Conservation (phyloP, 2,113 vertebrate genomes). For the Paedocypris sp. region DNA sequence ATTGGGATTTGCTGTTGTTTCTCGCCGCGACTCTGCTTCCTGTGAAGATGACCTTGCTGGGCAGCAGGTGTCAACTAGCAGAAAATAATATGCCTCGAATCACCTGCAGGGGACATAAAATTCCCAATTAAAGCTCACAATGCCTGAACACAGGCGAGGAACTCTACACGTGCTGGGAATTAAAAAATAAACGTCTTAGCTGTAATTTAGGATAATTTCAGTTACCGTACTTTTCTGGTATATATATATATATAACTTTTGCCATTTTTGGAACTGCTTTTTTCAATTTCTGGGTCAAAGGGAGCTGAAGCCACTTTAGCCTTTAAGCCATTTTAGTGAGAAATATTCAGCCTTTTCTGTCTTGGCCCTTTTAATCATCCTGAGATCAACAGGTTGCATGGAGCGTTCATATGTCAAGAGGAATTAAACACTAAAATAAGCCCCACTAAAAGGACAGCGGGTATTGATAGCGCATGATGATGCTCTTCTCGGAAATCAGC, state of each 20-base stretch:
- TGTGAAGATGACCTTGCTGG: conserved; percentile 51
- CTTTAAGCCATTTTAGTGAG: no score
- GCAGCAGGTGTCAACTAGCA: conserved; percentile 50
- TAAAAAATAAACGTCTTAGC: not conserved
- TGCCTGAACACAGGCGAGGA: conserved; percentile 41
- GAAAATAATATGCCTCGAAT: conserved; percentile 46
- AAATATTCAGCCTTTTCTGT: not conserved
- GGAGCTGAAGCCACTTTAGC: no score
- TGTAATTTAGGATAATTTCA: no score
- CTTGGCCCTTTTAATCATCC: conserved; percentile 22
- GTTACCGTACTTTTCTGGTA: no score
- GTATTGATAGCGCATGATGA: not conserved
- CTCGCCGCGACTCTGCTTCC: conserved; percentile 21
- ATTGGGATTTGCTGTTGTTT: conserved; percentile 35
- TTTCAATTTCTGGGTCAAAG: no score
- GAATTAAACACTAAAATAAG: conserved; percentile 8
- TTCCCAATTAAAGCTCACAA: conserved; percentile 56
- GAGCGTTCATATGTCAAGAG: conserved; percentile 33
- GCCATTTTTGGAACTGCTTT: no score
- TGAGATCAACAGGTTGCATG: conserved; percentile 35
- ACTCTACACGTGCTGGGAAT: conserved; percentile 43
- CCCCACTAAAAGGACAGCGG: not conserved
- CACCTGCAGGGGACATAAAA: conserved; percentile 52
- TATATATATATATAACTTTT: no score
- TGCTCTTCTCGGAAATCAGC: not conserved